Evolutionary conservation across 1,140 invertebrate species (phyloP), one percentile per base, ranked within the genome.

Genomic region (Hylaeus anthracinus): DNA sequence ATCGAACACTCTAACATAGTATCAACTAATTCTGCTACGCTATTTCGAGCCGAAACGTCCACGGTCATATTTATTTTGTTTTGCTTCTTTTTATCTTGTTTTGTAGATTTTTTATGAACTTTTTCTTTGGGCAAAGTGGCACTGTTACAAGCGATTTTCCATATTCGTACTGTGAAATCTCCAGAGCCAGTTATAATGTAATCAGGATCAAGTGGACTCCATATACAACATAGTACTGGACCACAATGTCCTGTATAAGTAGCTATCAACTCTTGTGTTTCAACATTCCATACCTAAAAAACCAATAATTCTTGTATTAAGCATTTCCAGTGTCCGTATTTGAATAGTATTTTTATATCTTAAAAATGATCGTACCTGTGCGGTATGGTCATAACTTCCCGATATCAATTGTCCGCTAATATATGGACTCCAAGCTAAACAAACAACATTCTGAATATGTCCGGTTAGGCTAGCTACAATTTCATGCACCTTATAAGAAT

Each of bases 391-490:
- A 84, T 95, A 96, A 41, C 96, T 96, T 5, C 95, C 95, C 12
- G 96, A 95, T 9, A 96, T 91, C n/a, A 98, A 91, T 58, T 94
- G 91, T 8, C 94, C 95, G 75, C 95, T 95, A 10, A 94, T 88
- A 88, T 97, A 96, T 5, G 96, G 96, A 92, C 94, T 97, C 97
- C 97, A 98, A 4, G 93, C 93, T 10, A 97, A 79, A 69, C 94
- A 93, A 1, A 95, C 94, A 26, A 97, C 94, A 58, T 94, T 92
- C 0, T 92, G 90, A 43, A 81, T 90, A 86, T 97, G 97, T 1
- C 95, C 96, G 2, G 86, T 90, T 69, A 97, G 92, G 6, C 90
- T 93, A 37, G 94, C 94, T 84, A 94, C 92, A 10, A 90, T 84
- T 81, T 92, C 92, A 43, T 94, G 85, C 55, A 84, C 77, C 48